Evolutionary conservation across 2,888 invertebrate species (phyloP).

Genomic region (Macaria notata): DNA sequence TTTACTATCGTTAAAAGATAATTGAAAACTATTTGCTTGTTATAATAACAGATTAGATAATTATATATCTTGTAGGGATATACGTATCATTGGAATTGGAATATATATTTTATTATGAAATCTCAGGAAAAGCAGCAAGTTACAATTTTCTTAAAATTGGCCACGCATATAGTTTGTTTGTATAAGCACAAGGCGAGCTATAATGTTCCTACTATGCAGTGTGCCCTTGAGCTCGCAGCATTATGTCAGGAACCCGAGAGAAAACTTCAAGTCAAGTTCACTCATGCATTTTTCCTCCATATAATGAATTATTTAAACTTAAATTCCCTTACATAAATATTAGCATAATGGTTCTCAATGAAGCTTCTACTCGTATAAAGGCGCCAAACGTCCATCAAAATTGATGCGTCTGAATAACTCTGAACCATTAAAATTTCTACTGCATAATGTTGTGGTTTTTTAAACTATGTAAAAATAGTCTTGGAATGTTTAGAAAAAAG

Average conservation of each 20-base stretch:
- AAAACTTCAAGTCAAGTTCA: conserved; percentile 14
- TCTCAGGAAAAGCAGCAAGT: no score
- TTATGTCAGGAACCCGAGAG: conserved; percentile 8
- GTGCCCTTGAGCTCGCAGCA: conserved; percentile 5
- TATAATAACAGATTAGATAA: no score
- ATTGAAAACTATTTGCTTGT: no score
- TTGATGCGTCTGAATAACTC: conserved; percentile 23
- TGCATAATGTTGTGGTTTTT: conserved; percentile 14
- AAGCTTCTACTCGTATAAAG: conserved; percentile 20
- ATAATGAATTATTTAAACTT: conserved; percentile 16
- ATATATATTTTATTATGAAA: no score
- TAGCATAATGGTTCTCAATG: conserved; percentile 18
- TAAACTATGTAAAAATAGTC: no score
- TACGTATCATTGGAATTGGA: no score
- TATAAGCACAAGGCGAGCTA: no score
- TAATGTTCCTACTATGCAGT: neutral
- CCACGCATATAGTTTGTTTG: no score
- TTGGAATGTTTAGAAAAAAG: no score
- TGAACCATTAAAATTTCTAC: conserved; percentile 21
- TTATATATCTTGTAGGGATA: no score
- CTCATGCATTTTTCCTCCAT: conserved; percentile 17
- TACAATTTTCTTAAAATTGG: no score
- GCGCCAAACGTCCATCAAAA: conserved; percentile 18
- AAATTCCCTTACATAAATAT: conserved; percentile 14
- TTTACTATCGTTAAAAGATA: no score